Base-by-base conservation (phyloP, 2,113 vertebrate species). In the Condylura cristata region DNA sequence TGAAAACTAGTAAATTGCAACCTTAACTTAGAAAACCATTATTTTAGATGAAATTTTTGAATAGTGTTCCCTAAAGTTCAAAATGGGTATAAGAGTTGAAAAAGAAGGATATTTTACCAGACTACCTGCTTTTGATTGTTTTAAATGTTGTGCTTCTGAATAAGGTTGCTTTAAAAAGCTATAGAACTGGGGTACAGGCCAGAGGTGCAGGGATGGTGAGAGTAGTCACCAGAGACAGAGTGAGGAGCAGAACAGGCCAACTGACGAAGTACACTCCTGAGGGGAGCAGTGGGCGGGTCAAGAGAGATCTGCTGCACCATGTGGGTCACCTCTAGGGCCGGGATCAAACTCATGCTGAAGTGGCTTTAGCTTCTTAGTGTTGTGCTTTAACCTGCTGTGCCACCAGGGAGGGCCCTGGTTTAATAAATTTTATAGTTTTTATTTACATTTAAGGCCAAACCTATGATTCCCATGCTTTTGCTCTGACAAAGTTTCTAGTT, bases 11-110 rank as follows among this genome's bases (percentile, higher is more conserved):
- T 79, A 17, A 79, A 24, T 76, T 68, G 1, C 26, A 93, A 26
- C n/a, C 60, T 74, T 24, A 37, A 65, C 22, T 90, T 87, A 93
- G n/a, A 60, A 84, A 96, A 93, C n/a, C 8, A 28, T 74, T 92
- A 86, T 10, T 75, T 94, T 92, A 91, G 71, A 13, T 63, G 0
- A 56, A 9, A 17, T 53, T 94, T 95, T 90, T 80, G 16, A 70
- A 26, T 79, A 48, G 17, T 51, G 34, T 63, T 90, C 14, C 6
- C 22, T 79, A 58, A 75, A 66, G 74, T 56, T 14, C 41, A 83
- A 74, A 84, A 30, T 86, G 22, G 14, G 1, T 88, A 8, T 70
- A 88, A 84, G n/a, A 72, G 8, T 70, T 76, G 18, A 71, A 91
- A 30, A 76, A 85, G 44, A 44, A 93, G 82, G 20, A 63, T 84